Percentiles rank a stretch among this genome's conserved stretches.
These are phyloP conservation scores for Iphiclides podalirius DNA, from an alignment of 2,888 invertebrate genomes.

Conservation along the genomic window DNA sequence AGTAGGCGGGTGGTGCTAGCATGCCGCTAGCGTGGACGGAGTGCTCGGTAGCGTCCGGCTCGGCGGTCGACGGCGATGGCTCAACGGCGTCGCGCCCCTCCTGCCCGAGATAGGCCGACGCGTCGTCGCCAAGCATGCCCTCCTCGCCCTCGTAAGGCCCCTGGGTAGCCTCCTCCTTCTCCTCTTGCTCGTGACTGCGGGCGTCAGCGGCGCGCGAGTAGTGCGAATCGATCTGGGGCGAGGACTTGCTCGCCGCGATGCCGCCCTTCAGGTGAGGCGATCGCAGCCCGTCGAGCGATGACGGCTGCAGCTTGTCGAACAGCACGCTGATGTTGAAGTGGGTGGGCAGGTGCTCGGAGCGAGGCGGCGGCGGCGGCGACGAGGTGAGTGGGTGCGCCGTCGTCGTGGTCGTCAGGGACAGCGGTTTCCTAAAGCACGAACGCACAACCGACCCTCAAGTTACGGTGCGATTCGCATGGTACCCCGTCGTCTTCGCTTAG, in stretches of 20 bases:
- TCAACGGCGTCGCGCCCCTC: slow-evolving; percentile 63
- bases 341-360: slow-evolving; percentile 76
- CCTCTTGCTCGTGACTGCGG: slow-evolving; percentile 59
- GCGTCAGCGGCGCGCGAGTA: slow-evolving; percentile 78
- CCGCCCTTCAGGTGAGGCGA: slow-evolving; percentile 72
- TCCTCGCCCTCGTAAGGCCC: slow-evolving; percentile 82
- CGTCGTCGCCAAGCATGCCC: slow-evolving; percentile 79
- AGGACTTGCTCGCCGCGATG: slow-evolving; percentile 64
- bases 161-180: slow-evolving; percentile 76
- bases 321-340: slow-evolving; percentile 78
- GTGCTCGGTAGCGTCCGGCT: slow-evolving; percentile 79
- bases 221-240: slow-evolving; percentile 81
- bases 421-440: slow-evolving; percentile 71
- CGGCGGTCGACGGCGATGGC: slow-evolving; percentile 77
- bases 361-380: slow-evolving; percentile 77
- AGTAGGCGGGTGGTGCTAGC: slow-evolving; percentile 76
- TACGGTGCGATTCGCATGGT: slow-evolving; percentile 46
- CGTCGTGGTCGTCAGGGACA: slow-evolving; percentile 79
- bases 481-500: slow-evolving; percentile 10
- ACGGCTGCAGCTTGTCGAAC: slow-evolving; percentile 77
- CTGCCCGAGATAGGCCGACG: slow-evolving; percentile 68
- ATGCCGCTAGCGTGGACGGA: slow-evolving; percentile 76
- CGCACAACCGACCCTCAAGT: slow-evolving; percentile 58
- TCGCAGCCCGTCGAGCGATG: slow-evolving; percentile 71
- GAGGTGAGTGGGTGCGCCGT: slow-evolving; percentile 78